Evolutionary conservation across 2,797 vertebrate species (phyloP).

Genomic region (Pipistrellus pygmaeus): DNA sequence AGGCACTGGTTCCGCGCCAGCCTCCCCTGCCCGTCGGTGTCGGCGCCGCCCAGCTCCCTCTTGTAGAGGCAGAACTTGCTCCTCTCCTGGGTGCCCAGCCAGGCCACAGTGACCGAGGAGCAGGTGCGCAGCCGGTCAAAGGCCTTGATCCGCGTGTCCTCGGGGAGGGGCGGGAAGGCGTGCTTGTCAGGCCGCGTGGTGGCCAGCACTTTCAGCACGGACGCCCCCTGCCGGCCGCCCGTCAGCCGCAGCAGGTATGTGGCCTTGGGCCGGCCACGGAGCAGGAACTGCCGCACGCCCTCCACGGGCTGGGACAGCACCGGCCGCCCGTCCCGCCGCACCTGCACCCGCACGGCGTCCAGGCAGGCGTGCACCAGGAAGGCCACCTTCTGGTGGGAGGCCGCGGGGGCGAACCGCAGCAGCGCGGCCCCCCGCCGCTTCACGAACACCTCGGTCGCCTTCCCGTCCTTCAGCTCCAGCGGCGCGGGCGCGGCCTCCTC

Average conservation of each 20-base stretch:
- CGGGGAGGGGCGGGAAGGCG: conserved; percentile 95
- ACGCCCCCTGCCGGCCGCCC: conserved; percentile 95
- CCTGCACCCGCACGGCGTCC: conserved; percentile 95
- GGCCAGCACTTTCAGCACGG: conserved; percentile 94
- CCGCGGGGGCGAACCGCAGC: conserved; percentile 95
- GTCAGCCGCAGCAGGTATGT: conserved; percentile 96
- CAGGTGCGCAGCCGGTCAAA: conserved; percentile 99
- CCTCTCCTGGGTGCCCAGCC: conserved; percentile 98
- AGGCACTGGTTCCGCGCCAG: conserved; percentile 97
- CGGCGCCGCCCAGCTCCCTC: conserved; percentile 93
- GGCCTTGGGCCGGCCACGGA: conserved; percentile 96
- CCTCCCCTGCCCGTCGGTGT: conserved; percentile 94
- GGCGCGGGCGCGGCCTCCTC: conserved; percentile 97
- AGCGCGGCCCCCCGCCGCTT: conserved; percentile 96
- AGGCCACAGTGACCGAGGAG: conserved; percentile 95
- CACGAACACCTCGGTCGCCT: conserved; percentile 95
- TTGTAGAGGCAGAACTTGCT: conserved; percentile 99
- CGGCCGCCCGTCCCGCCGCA: conserved; percentile 95
- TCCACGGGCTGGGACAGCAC: conserved; percentile 95
- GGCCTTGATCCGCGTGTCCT: conserved; percentile 97
- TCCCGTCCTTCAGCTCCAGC: conserved; percentile 96
- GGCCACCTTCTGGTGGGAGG: conserved; percentile 96
- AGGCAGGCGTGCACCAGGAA: conserved; percentile 96
- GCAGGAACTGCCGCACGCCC: conserved; percentile 95
- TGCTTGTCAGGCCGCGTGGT: conserved; percentile 95